Evolutionary conservation across 2,113 vertebrate species (phyloP), one percentile per base, ranked within the genome.

Genomic region (Psittacula cyanocephala): DNA sequence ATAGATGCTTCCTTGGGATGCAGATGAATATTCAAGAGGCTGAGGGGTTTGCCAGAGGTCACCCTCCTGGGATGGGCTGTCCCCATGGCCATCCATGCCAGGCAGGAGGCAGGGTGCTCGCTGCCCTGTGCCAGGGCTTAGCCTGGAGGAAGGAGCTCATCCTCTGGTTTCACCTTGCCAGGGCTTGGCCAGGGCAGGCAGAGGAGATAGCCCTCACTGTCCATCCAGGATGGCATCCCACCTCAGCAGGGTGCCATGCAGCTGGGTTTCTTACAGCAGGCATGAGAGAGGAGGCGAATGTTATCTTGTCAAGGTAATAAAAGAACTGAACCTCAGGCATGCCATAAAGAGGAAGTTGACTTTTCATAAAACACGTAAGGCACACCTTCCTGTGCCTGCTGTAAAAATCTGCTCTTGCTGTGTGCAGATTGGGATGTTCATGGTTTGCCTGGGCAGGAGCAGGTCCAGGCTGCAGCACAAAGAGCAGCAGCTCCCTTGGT

Each of bases 301-400:
- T 84, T 89, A 67, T 92, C 92, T 89, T 93, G 95, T 95, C 95
- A 94, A 46, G 76, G 88, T 28, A 9, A 93, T 91, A 50, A 95
- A 96, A 91, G 94, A 69, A 44, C 59, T 13, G 93, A 91, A 86
- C 47, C 79, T 11, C 33, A 60, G 33, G 74, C 31, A 4, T 76
- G 65, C 80, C 64, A 27, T 86, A 86, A 90, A 92, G 88, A 83
- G 69, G 65, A 93, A 93, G 91, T 28, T 90, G 95, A 69, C 84
- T 96, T 87, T 97, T 70, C 80, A 60, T 94, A 69, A 87, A 95
- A 93, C 71, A 79, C 31, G 1, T 29, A 84, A 96, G 91, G 90
- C 60, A 31, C 55, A 24, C 57, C 57, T 35, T n/a, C 6, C 13
- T 24, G 33, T 24, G 22, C 16, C 57, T 59, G 57, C 57, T 35